A percentile compares a stretch with the other conserved stretches of the same genome.
Conservation (phyloP, 2,797 vertebrate genomes). For the Hydrophis major region DNA sequence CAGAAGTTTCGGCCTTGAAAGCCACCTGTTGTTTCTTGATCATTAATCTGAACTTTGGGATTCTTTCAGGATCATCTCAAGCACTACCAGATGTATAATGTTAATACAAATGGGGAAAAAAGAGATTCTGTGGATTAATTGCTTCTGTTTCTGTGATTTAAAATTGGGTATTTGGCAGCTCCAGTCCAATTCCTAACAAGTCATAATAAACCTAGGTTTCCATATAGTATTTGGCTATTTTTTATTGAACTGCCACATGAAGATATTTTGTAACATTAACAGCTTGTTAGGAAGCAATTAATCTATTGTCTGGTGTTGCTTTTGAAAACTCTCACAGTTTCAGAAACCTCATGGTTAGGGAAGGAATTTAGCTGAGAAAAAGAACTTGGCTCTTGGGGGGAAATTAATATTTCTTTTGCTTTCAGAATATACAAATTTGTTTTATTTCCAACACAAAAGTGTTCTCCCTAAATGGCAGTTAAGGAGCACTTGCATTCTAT, state of each 20-base stretch:
- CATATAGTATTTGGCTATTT: neutral
- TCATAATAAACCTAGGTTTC: neutral
- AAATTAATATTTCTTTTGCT: neutral
- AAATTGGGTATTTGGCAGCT: neutral
- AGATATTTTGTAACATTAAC: neutral
- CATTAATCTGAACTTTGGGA: neutral
- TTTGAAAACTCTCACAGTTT: neutral
- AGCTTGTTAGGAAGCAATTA: neutral
- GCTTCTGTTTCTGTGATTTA: neutral
- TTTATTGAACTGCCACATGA: neutral
- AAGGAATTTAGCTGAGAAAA: neutral
- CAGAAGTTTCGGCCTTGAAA: neutral
- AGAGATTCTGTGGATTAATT: neutral
- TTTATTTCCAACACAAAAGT: neutral
- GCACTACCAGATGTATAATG: neutral
- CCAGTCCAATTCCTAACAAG: neutral
- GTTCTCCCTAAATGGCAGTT: neutral
- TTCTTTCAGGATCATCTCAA: neutral
- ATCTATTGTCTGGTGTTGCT: neutral
- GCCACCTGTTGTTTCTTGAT: conserved; percentile 1
- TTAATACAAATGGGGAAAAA: neutral
- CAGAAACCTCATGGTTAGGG: neutral
- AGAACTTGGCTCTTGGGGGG: neutral
- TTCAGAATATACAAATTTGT: neutral
- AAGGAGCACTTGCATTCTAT: neutral